Evolutionary conservation across 35 echinoderm and acorn worm species (phyloP), one percentile per base, ranked within the genome.

Genomic region (Strongylocentrotus purpuratus): DNA sequence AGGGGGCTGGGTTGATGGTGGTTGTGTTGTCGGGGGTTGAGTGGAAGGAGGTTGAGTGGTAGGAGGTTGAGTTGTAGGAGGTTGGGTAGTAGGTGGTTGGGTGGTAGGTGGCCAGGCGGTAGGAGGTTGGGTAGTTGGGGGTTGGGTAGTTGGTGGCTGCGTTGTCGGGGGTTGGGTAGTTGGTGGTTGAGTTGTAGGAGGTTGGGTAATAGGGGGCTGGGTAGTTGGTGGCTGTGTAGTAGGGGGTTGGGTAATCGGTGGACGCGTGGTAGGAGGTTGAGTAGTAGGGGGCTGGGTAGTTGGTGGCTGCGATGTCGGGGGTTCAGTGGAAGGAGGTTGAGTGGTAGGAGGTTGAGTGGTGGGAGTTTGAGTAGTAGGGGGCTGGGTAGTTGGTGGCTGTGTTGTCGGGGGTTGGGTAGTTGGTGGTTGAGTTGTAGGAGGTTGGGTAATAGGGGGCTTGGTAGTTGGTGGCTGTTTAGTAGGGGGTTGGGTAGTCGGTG

Each of bases 151-250:
- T 2, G 50, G 50, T 8, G 7, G 50, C 0, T 12, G 50, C 10
- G 50, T 55, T 0, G 50, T 41, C 28, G 61, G 60, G 9, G 60
- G 60, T 12, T 17, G 60, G 0, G 60, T 65, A 10, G 60, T 65
- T 0, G 60, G 61, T 65, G 60, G 60, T 14, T 20, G 31, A 52
- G 91, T 41, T 0, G 91, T 46, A 25, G 91, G 25, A 0, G 91
- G 28, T 46, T 46, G 32, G 2, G 91, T 48, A 2, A 28, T 22
- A 46, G 48, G 61, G 20, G 61, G 31, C 31, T 22, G 46, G 5
- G 91, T 48, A 2, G 91, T 92, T 12, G 91, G 91, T 92, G 91
- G 91, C 25, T 11, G 45, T 48, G 91, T 47, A 7, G 46, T 92
- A 92, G 48, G 31, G 0, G 48, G 28, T 11, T n/a, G n/a, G n/a